Base-by-base conservation (phyloP, 1,140 invertebrate genomes). In the Rhynchophorus ferrugineus region DNA sequence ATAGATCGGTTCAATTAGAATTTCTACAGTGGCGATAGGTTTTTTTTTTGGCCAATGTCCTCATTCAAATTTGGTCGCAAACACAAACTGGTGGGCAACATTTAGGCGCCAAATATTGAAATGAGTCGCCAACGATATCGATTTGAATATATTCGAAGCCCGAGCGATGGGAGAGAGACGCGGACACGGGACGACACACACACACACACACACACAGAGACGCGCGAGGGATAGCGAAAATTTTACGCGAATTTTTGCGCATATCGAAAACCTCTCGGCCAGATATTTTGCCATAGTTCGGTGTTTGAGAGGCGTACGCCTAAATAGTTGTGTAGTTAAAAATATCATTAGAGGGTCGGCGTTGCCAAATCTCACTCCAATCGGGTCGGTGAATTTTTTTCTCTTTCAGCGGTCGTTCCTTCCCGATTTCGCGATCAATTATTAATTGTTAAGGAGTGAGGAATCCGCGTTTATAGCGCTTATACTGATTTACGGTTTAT, bases 311-410 rank as follows among this genome's bases (percentile, higher is more conserved):
- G 45, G 39, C 49, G 39, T 45, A 50, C 48, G 43, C 39, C 24
- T 50, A 50, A 50, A 50, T 50, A 50, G 48, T 41, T 50, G 37
- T 22, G 42, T 33, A 45, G 49, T 52, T 52, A 52, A 52, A 52
- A 52, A 52, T 52, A 52, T 45, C 49, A 21, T 24, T 44, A 52
- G 49, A 44, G 42, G 35, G 14, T 17, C 47, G 36, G 5, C 37
- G 37, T 20, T 9, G 5, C 2, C 13, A n/a, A 16, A 29, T 33
- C 14, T 20, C 14, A 37, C 44, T 51, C 37, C 22, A 21, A 39
- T 11, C 3, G 17, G 3, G 37, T 18, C 8, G 17, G 19, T 11
- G 37, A 18, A 19, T 39, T 39, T 39, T 39, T 19, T 7, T 39
- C 14, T 8, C 6, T 11, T 37, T 37, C 6, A 13, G 17, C 2